Evolutionary conservation across 2,113 vertebrate species (phyloP).

Genomic region (Columbina picui): DNA sequence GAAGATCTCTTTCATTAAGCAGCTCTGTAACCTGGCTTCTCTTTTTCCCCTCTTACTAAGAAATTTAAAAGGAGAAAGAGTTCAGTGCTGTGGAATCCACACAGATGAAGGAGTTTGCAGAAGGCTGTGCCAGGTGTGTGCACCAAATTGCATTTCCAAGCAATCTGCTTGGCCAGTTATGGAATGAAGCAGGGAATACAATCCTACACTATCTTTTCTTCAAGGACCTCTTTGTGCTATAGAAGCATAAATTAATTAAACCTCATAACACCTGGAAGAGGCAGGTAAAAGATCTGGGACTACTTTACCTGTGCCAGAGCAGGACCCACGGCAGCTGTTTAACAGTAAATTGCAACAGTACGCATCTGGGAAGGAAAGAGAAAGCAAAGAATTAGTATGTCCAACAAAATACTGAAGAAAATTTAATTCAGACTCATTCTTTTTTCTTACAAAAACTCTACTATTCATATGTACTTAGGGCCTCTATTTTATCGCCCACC

Average conservation of each 20-base stretch:
- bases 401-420: not conserved
- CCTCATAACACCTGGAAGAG: not conserved
- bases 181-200: not conserved
- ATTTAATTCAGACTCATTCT: not conserved
- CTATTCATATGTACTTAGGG: not conserved
- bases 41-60: not conserved
- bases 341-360: not conserved
- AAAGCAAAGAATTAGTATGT: not conserved
- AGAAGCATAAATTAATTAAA: conserved; percentile 2
- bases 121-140: not conserved
- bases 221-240: not conserved
- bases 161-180: not conserved
- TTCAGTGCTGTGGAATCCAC: not conserved
- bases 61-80: not conserved
- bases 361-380: not conserved
- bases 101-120: not conserved
- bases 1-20: not conserved
- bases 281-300: not conserved
- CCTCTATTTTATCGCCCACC: not conserved
- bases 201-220: not conserved
- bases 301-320: not conserved
- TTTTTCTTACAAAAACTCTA: not conserved
- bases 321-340: not conserved
- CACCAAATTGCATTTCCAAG: not conserved
- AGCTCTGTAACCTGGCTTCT: not conserved